phyloP scores from a whole-genome alignment of 2,797 vertebrate genomes.

The Zalophus californianus region DNA sequence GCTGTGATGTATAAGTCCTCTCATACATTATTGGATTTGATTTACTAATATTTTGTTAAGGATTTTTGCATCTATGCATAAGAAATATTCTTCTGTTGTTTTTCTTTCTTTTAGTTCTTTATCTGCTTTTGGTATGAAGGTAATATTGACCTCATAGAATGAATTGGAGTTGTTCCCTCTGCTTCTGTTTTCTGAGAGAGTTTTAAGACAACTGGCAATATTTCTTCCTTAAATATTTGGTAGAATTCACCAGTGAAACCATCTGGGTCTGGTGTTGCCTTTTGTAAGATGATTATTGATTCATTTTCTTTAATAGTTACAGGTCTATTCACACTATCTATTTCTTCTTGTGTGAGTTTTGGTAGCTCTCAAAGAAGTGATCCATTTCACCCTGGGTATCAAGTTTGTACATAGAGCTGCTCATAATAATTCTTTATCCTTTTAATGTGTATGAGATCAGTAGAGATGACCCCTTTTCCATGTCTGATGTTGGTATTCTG shows the following conservation, averaged over 20 bases:
- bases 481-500: too few species aligned
- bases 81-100: not conserved
- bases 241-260: not conserved
- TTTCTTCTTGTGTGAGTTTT: not conserved
- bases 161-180: not conserved
- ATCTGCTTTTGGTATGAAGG: not conserved
- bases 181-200: not conserved
- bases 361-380: not conserved
- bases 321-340: not conserved
- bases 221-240: not conserved
- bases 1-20: not conserved
- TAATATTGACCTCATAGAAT: not conserved
- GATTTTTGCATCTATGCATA: not conserved
- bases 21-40: not conserved
- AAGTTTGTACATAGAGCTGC: not conserved
- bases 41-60: not conserved
- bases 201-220: not conserved
- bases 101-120: not conserved
- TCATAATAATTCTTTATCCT: not conserved
- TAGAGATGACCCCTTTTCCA: rapidly evolving
- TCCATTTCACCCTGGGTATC: not conserved
- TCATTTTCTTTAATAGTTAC: not conserved
- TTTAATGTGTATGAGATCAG: too few species aligned
- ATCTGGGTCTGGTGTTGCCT: not conserved
- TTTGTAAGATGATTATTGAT: not conserved